Evolutionary conservation across 1,140 invertebrate genomes (phyloP).

Genomic region (Cephus cinctus): DNA sequence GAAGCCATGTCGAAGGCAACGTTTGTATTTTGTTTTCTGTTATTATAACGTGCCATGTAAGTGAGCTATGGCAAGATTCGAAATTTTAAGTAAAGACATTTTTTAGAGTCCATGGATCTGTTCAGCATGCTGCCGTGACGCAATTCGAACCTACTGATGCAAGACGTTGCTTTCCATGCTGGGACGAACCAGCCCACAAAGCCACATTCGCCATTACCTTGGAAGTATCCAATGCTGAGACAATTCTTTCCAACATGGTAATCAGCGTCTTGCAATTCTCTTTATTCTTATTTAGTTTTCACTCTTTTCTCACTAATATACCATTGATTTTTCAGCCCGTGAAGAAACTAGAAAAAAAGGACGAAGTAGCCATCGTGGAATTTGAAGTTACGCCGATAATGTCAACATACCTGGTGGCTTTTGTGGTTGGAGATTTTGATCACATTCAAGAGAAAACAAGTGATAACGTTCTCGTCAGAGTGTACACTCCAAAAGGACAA

Average conservation of each 20-base stretch:
- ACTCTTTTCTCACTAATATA: constrained; percentile 5
- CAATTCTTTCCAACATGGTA: constrained; percentile 93
- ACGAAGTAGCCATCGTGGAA: constrained; percentile 63
- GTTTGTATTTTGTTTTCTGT: constrained; percentile 51
- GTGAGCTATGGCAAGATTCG: constrained; percentile 5
- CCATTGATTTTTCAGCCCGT: constrained; percentile 60
- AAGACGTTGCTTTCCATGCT: constrained; percentile 91
- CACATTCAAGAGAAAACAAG: constrained; percentile 79
- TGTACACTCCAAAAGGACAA: constrained; percentile 91
- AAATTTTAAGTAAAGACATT: too few relatives aligned
- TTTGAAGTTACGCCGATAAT: constrained; percentile 91
- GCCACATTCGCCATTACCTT: constrained; percentile 92
- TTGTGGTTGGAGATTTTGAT: constrained; percentile 93
- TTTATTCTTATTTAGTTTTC: constrained; percentile 12
- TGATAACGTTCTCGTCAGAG: constrained; percentile 83
- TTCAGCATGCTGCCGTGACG: constrained; percentile 72
- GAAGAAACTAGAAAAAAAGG: constrained; percentile 56
- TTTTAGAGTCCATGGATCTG: constrained; percentile 11
- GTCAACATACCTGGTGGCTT: constrained; percentile 94
- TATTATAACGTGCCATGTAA: constrained; percentile 51
- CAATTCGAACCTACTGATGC: constrained; percentile 95
- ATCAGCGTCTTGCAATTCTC: constrained; percentile 26
- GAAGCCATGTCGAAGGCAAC: constrained; percentile 64
- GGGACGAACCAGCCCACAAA: constrained; percentile 96
- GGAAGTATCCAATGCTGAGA: constrained; percentile 71